Evolutionary conservation across 2,113 vertebrate species (phyloP), one percentile per base, ranked within the genome.

Genomic region (Urocynchramus pylzowi): DNA sequence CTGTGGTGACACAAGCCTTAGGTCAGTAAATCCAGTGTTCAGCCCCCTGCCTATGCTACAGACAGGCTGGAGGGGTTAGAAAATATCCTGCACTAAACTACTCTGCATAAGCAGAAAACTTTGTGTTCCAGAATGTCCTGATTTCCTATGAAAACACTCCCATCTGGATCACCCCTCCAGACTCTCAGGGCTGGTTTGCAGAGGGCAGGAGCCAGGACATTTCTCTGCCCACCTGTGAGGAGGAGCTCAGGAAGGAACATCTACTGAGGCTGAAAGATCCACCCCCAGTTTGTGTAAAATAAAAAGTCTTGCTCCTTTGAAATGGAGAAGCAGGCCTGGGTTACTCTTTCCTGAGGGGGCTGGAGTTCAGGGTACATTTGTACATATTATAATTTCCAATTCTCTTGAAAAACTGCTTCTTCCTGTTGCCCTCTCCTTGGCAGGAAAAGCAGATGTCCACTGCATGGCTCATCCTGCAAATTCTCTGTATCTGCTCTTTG

Each of bases 321-420:
- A 26, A 18, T 19, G 26, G 7, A 53, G 28, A 21, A 56, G 7
- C 7, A 50, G 33, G 18, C 31, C 41, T 39, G 16, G 7, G 2
- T 75, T 49, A 4, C 16, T 35, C 49, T 41, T 49, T 67, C 22
- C 44, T 68, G 47, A 33, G 41, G 10, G 17, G 6, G 14, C 35
- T 9, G 52, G 22, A 35, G 23, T 42, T 78, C 47, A 31, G 16
- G 35, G 11, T 27, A 21, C 5, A 4, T 31, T 18, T 76, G 16
- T n/a, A 5, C 13, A 4, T 1, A 0, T 21, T 39, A 5, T 10
- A 28, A 49, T 39, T 18, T 57, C 37, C 28, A 41, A 0, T 54
- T 60, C 44, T 41, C 35, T 49, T 54, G 37, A 42, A 59, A 22
- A 42, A 17, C 33, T 49, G 6, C 13, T 77, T 27, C 33, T 49